Evolutionary conservation across 2,797 vertebrate species (phyloP).

Genomic region (Enteromius radiatus): DNA sequence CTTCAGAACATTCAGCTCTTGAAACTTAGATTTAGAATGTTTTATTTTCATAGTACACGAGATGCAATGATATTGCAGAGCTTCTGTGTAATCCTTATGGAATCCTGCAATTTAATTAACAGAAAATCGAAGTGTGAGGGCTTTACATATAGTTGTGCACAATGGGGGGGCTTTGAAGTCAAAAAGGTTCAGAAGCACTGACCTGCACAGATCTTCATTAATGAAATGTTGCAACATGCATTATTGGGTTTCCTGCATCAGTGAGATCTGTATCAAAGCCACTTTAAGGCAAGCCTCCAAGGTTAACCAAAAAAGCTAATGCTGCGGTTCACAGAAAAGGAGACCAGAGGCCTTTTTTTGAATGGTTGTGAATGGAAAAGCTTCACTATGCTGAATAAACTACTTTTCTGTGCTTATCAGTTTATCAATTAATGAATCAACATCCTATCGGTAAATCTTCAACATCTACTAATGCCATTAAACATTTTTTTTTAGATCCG

Average conservation of each 20-base stretch:
- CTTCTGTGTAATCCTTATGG: too few relatives aligned
- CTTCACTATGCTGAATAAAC: background rate
- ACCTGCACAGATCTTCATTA: background rate
- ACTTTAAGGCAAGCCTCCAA: background rate
- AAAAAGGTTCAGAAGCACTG: background rate
- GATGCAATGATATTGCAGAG: too few relatives aligned
- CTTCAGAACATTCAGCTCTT: background rate
- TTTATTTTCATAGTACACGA: too few relatives aligned
- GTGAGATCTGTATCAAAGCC: background rate
- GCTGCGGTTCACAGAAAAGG: background rate
- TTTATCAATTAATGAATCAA: background rate
- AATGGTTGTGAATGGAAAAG: background rate
- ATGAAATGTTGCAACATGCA: constrained; percentile 3
- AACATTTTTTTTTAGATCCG: background rate
- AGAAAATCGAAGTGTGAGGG: background rate
- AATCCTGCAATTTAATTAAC: background rate
- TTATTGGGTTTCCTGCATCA: constrained; percentile 1
- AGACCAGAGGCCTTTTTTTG: background rate
- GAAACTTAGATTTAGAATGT: background rate
- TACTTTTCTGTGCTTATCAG: background rate
- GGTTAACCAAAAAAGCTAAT: background rate
- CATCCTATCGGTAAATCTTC: background rate
- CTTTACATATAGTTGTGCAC: background rate
- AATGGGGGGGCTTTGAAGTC: background rate
- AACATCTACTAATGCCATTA: background rate